Base-by-base conservation (phyloP, 1,140 invertebrate species). In the Nasonia longicornis region DNA sequence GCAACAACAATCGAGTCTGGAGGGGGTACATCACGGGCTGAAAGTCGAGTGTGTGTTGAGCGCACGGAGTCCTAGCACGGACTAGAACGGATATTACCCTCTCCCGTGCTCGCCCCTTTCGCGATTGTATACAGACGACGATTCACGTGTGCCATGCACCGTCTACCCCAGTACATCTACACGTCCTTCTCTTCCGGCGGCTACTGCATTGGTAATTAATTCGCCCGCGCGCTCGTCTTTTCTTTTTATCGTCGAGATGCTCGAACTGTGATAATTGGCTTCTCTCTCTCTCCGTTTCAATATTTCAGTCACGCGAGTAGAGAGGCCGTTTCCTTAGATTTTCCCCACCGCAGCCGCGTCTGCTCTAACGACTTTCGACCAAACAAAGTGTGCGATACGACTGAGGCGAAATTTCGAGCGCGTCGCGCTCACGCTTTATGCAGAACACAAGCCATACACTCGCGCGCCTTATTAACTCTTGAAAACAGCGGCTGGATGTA, bases 51-150 rank as follows among this genome's bases (percentile, higher is more conserved):
- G 83, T 82, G 82, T 84, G 85, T 84, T 85, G 84, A 85, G 84
- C 86, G 85, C 86, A 85, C 52, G 52, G 16, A 58, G 52, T 14
- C 86, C 88, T 89, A 88, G 88, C 86, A 90, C 89, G 85, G 85
- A 84, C 86, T 89, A 89, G 89, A 87, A 90, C 88, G 87, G 85
- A 89, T 90, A 89, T 90, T 89, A 89, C 87, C 86, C 86, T 85
- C 85, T 83, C 86, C 83, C 87, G 85, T 87, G 85, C 84, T 87
- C 83, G 45, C 45, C 45, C 45, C 45, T 48, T 48, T 48, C 86
- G 64, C 64, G 64, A n/a, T 3, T 58, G 4, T 58, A 58, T n/a
- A n/a, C 16, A 58, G 0, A 77, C 26, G 14, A 66, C 10, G n/a
- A 66, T 64, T 64, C 58, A 26, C n/a, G 22, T 22, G 22, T 63